Conservation (phyloP, 2,888 invertebrate genomes). For the Strigamia crassipes region DNA sequence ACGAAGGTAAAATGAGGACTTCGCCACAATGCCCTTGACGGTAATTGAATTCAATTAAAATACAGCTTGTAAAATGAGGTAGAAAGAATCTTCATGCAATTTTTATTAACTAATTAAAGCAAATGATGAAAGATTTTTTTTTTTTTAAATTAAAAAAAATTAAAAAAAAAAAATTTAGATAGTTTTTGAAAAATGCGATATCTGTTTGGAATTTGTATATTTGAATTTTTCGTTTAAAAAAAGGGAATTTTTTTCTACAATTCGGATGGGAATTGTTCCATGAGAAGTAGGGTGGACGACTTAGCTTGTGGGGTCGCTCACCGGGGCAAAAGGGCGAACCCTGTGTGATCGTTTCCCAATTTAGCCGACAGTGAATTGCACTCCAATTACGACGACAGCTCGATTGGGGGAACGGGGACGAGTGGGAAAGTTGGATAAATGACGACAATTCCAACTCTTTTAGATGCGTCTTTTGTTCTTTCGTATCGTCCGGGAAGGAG, state of each 20-base stretch:
- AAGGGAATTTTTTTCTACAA: not conserved
- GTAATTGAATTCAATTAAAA: constrained; percentile 40
- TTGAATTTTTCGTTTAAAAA: not conserved
- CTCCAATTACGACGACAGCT: constrained; percentile 40
- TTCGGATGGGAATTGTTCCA: constrained; percentile 23
- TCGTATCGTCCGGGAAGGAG: not conserved
- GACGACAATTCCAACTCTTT: constrained; percentile 29
- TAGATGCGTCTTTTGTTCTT: constrained; percentile 5
- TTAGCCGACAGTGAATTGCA: constrained; percentile 38
- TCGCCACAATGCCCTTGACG: constrained; percentile 32
- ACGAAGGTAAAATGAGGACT: not conserved
- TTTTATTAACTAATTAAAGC: constrained; percentile 17
- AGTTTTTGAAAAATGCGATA: too few species aligned
- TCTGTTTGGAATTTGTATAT: not conserved
- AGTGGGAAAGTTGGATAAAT: constrained; percentile 35
- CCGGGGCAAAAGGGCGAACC: constrained; percentile 36
- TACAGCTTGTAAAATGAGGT: constrained; percentile 3
- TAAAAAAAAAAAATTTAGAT: not conserved
- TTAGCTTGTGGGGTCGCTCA: constrained; percentile 26
- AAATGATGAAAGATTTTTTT: not conserved
- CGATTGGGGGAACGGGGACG: constrained; percentile 27
- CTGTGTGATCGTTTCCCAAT: constrained; percentile 31
- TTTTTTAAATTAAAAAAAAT: not conserved
- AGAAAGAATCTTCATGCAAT: not conserved
- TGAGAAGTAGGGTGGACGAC: constrained; percentile 13